Evolutionary conservation across 2,888 invertebrate genomes (phyloP), one percentile per base, ranked within the genome.

Genomic region (Mactromeris polynyma): DNA sequence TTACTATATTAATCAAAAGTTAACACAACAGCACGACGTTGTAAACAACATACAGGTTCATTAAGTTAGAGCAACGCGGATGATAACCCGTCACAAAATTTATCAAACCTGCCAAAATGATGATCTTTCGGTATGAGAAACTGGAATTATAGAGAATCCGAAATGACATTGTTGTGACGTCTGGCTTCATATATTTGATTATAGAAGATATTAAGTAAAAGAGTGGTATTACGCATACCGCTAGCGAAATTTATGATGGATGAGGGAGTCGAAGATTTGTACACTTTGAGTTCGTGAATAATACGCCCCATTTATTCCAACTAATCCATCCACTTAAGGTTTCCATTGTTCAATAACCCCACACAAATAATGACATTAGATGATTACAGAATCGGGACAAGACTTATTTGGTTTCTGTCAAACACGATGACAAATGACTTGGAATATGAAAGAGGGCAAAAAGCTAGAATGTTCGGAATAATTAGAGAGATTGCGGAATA

Each of bases 371-470:
- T 73, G 36, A 73, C 73, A 73, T 73, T 73, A 73, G 73, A 73
- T 33, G 73, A 36, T 73, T 73, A 33, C 73, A 19, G 19, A 73
- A 36, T 33, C 14, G 36, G 73, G 33, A 73, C 73, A 73, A 33
- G 33, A 73, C 73, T 73, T 73, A 73, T 73, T 73, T 33, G 73
- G 33, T 33, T 73, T 36, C 73, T 73, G 73, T 73, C 73, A 73
- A 73, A 73, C 33, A 73, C 33, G 33, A 73, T 73, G 73, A 73
- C 73, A 73, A 73, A 73, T 73, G 31, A 73, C 73, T 73, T 73
- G 33, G 73, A 73, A 36, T 73, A 73, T 73, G 58, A 73, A 73
- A 73, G 36, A 0, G 73, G 33, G 73, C 58, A 36, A 17, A 33
- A 36, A 73, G 33, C 17, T 73, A 36, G 73, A 26, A 11, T 73